Evolutionary conservation across 2,888 invertebrate species (phyloP).

Genomic region (Pyralis farinalis): DNA sequence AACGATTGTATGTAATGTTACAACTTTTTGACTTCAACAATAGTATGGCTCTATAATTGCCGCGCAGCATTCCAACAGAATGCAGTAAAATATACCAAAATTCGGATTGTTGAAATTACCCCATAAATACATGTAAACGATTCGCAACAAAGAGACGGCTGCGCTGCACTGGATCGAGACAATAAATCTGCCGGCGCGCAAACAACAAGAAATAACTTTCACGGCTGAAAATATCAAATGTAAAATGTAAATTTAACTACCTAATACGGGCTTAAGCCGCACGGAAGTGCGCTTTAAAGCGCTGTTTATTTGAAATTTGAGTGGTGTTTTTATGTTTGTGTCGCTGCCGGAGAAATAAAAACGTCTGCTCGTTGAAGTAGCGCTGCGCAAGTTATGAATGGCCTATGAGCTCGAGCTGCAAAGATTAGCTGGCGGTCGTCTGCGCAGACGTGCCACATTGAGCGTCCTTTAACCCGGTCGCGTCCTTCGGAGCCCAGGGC

Average conservation of each 20-base stretch:
- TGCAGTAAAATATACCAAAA: slow-evolving; percentile 55
- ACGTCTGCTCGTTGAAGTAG: slow-evolving; percentile 59
- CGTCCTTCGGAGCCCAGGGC: too few relatives aligned
- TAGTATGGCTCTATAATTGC: slow-evolving; percentile 33
- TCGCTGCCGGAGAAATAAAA: slow-evolving; percentile 68
- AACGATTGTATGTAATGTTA: too few relatives aligned
- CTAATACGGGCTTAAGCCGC: slow-evolving; percentile 66
- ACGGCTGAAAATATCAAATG: slow-evolving; percentile 76
- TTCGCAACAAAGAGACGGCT: slow-evolving; percentile 61
- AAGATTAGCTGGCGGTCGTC: slow-evolving; percentile 29
- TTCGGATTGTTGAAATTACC: slow-evolving; percentile 63
- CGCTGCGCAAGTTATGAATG: slow-evolving; percentile 59
- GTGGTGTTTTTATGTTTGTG: slow-evolving; percentile 73
- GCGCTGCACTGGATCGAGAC: slow-evolving; percentile 41
- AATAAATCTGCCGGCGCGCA: slow-evolving; percentile 58
- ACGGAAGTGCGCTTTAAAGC: slow-evolving; percentile 63
- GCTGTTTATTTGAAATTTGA: slow-evolving; percentile 71
- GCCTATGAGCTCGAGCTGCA: slow-evolving; percentile 52
- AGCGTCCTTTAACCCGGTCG: too few relatives aligned
- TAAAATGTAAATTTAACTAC: slow-evolving; percentile 78
- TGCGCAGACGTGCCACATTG: slow-evolving; percentile 31
- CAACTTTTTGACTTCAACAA: background rate
- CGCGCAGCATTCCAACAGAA: slow-evolving; percentile 43
- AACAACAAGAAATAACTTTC: slow-evolving; percentile 66
- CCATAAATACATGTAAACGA: slow-evolving; percentile 68